These are phyloP conservation scores for Prosopocoilus inquinatus DNA, from an alignment of 2,888 invertebrate species.

Conservation along the genomic window DNA sequence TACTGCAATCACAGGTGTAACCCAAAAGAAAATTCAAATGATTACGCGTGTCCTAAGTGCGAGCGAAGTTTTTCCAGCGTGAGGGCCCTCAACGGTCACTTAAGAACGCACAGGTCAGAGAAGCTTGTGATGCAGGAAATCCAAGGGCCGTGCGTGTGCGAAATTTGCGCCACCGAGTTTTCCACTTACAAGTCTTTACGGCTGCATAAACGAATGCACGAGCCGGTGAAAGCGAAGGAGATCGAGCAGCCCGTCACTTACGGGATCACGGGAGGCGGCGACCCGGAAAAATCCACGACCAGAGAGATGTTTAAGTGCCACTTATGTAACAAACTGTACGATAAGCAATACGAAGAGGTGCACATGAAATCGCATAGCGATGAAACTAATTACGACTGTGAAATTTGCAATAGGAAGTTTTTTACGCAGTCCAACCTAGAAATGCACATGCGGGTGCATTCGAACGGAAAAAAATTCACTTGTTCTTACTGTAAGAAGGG, in stretches of 20 bases:
- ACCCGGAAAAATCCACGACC: slow-evolving; percentile 36
- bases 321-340: slow-evolving; percentile 55
- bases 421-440: slow-evolving; percentile 62
- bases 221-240: slow-evolving; percentile 60
- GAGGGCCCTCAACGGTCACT: slow-evolving; percentile 61
- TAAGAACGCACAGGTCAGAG: slow-evolving; percentile 57
- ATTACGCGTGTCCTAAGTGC: slow-evolving; percentile 53
- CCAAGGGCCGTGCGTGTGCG: slow-evolving; percentile 55
- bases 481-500: slow-evolving; percentile 48
- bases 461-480: slow-evolving; percentile 52
- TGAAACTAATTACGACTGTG: slow-evolving; percentile 59
- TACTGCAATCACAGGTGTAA: slow-evolving; percentile 52
- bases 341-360: slow-evolving; percentile 55
- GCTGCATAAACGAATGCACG: slow-evolving; percentile 73
- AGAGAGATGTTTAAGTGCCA: slow-evolving; percentile 42
- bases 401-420: slow-evolving; percentile 72
- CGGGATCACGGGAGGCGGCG: slow-evolving; percentile 38
- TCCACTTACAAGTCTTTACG: slow-evolving; percentile 65
- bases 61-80: slow-evolving; percentile 54
- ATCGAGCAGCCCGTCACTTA: slow-evolving; percentile 54
- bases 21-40: slow-evolving; percentile 26
- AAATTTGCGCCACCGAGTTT: slow-evolving; percentile 67
- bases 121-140: slow-evolving; percentile 1
- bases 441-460: slow-evolving; percentile 75
- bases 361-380: slow-evolving; percentile 68